Base-by-base conservation (phyloP, 1,140 invertebrate species). In the Euura lappo region DNA sequence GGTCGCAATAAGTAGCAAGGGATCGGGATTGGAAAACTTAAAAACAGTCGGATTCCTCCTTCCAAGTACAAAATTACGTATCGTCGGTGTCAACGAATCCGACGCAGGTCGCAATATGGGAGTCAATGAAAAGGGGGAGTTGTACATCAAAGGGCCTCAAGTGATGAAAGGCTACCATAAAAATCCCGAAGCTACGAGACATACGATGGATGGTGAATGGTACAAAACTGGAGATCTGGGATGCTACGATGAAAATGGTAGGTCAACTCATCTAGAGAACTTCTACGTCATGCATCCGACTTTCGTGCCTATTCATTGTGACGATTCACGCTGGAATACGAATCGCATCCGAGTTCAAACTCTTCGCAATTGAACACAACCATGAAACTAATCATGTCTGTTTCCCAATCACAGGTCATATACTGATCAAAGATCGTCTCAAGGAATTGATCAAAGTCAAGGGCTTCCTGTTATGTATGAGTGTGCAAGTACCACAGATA, bases 161-260 rank as follows among this genome's bases (percentile, higher is more conserved):
- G 81, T 85, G 43, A 88, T 87, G 88, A 88, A 88, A 70, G 90
- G 90, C 3, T 92, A 92, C 80, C 87, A 84, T 45, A 88, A 90
- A 45, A 91, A 28, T 28, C 28, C 28, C 28, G 28, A 28, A 28
- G 28, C 28, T 28, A 28, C 28, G 28, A 28, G 28, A 92, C 84
- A 89, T 28, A 88, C 79, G 10, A 87, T 92, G 65, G 80, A 82
- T 43, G 91, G 92, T 74, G 92, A 92, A 7, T 97, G 94, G 94
- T 87, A 94, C 64, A 91, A 92, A 76, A 95, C 94, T 64, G 95
- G 95, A 1, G 95, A 97, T 81, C 88, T 96, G 45, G 94, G 91
- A 1, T 92, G 91, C 79, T 92, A 91, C 72, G 93, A 95, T 73
- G 87, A 93, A 2, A 90, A 92, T 0, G 88, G 89, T 45, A 91